Base-by-base conservation (phyloP, 2,113 vertebrate species). In the Lampris incognitus region DNA sequence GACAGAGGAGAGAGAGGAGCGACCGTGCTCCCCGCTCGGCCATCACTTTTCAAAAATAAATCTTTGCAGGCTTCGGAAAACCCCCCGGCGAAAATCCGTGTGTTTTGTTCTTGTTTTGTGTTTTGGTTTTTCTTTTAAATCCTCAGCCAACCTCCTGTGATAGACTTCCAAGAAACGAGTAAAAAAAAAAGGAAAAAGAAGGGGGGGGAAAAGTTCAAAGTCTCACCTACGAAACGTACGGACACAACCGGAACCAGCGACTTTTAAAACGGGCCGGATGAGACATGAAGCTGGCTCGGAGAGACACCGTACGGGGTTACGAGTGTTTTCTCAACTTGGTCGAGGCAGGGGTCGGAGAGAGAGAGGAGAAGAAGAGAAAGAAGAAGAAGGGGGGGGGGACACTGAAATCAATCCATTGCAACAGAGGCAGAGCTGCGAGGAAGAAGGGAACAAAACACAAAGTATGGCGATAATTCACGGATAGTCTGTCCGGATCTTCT, bases 1-100 rank as follows among this genome's bases (percentile, higher is more conserved):
- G 92, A 83, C 91, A 94, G 85, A 93, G 90, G 82, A 95, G 90
- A 89, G 91, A 91, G 94, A 94, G 92, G 92, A 94, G 94, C 90
- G 83, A 87, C 88, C 89, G 90, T 83, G 94, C 94, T 94, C 93
- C 94, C 91, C 93, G 93, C 94, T 94, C 93, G 88, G 94, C 94
- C 94, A 95, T 95, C 94, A 92, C 94, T 95, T 94, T 93, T 89
- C 85, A 90, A 87, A 42, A 84, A 90, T 52, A 76, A 91, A 93
- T 90, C 72, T 90, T 91, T 91, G 84, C 87, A 91, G 85, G 76
- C 81, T 86, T 89, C 86, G 75, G 83, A 82, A 88, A 84, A 24
- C 24, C 24, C 77, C 85, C 81, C 39, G 86, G 83, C 76, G 74
- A 69, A 88, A 82, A 24, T 24, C 24, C 24, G 24, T 24, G 24